Base-by-base conservation (phyloP, 2,888 invertebrate species). In the Zonitis immaculata region DNA sequence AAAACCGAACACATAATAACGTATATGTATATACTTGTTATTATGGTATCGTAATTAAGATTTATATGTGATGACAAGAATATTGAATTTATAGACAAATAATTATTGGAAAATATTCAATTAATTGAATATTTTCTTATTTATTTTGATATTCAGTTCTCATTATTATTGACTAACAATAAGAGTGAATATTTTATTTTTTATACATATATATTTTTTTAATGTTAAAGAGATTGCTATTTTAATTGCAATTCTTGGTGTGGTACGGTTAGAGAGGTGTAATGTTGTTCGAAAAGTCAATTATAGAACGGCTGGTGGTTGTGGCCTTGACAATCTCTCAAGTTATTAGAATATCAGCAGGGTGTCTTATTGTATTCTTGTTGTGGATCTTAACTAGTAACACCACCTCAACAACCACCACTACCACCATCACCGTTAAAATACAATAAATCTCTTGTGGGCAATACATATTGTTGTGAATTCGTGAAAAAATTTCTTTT, bases 271-370 rank as follows among this genome's bases (percentile, higher is more conserved):
- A 50, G 46, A 55, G 56, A 64, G 61, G 60, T 62, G 65, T 60
- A 58, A 65, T 62, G 61, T 60, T 59, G 61, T 58, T 64, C 63
- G 61, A 60, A 65, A 65, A 65, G 63, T 64, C 65, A 65, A 63
- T 65, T 65, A 65, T 59, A 57, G 51, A 59, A 58, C 58, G 57
- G 60, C 59, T 63, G 58, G 63, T 56, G 64, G 61, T 60, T 62
- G 62, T 60, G 61, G 52, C 62, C 62, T 63, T 63, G 63, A 59
- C 56, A 55, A 49, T 56, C 52, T 58, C 53, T n/a, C n/a, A 57
- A 61, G 66, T 68, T 67, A 67, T 68, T 68, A 68, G 66, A 65
- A 65, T 64, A 61, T 53, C 66, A 65, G 66, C 68, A 57, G 66
- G 68, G 60, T 56, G 60, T 59, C 65, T 58, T 53, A 66, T 65